Percentiles rank a stretch among this genome's conserved stretches.
phyloP scores from a whole-genome alignment of 2,888 invertebrate genomes.

The Omphaloscelis lunosa region DNA sequence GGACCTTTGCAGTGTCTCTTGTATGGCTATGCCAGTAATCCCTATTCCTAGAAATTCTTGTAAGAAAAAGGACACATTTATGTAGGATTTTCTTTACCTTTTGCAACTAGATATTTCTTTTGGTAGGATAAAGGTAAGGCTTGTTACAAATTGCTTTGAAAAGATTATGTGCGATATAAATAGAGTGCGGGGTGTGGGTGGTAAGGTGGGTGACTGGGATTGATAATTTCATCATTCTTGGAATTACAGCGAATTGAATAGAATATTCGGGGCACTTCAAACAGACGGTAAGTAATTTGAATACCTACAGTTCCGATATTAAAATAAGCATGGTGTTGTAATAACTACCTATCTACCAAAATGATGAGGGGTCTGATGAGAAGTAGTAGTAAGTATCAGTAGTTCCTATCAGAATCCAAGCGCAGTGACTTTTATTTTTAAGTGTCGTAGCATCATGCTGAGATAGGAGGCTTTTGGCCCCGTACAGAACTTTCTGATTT shows the following conservation, averaged over 20 bases:
- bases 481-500: too few relatives aligned
- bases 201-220: too few relatives aligned
- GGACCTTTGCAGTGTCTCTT: background rate
- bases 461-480: too few relatives aligned
- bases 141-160: conserved; percentile 4
- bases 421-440: too few relatives aligned
- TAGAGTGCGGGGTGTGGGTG: background rate
- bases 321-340: background rate
- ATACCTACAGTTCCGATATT: background rate
- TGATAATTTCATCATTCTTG: background rate
- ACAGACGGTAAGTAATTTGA: background rate
- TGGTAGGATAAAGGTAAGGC: background rate
- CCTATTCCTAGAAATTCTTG: background rate
- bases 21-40: conserved; percentile 9
- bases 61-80: background rate
- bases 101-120: background rate
- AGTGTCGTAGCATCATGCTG: too few relatives aligned
- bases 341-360: background rate
- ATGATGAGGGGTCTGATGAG: background rate
- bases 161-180: background rate
- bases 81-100: background rate
- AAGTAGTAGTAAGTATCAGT: background rate
- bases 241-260: background rate
- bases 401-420: too few relatives aligned
- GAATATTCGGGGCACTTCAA: background rate